Evolutionary conservation across 1,140 invertebrate species (phyloP).

Genomic region (Camponotus floridanus): DNA sequence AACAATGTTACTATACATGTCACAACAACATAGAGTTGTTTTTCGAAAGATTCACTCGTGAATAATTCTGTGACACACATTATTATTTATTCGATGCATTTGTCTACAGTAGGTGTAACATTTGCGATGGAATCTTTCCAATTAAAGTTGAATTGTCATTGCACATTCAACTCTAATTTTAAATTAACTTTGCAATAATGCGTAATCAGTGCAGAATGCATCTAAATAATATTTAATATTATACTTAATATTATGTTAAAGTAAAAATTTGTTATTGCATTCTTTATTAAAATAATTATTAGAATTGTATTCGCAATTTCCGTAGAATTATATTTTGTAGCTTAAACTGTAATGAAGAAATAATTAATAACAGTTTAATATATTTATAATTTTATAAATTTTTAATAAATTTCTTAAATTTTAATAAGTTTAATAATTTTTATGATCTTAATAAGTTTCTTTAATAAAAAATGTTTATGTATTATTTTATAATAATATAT

Average conservation of each 20-base stretch:
- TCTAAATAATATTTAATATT: conserved; percentile 7
- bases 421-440: background rate
- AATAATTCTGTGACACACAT: conserved; percentile 38
- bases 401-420: background rate
- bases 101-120: background rate
- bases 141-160: background rate
- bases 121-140: background rate
- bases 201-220: background rate
- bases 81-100: conserved; percentile 20
- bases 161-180: background rate
- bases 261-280: background rate
- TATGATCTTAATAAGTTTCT: background rate
- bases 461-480: background rate
- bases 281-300: background rate
- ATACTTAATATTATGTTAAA: background rate
- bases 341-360: background rate
- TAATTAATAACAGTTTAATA: background rate
- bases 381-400: too few species aligned
- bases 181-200: background rate
- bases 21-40: conserved; percentile 43
- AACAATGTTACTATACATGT: background rate
- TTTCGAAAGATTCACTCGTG: conserved; percentile 53
- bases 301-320: background rate
- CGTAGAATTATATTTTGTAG: background rate
- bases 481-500: too few species aligned